A percentile compares a stretch with the other conserved stretches of the same genome.
Conservation (phyloP, 2,797 vertebrate genomes). For the Sphaeramia orbicularis region DNA sequence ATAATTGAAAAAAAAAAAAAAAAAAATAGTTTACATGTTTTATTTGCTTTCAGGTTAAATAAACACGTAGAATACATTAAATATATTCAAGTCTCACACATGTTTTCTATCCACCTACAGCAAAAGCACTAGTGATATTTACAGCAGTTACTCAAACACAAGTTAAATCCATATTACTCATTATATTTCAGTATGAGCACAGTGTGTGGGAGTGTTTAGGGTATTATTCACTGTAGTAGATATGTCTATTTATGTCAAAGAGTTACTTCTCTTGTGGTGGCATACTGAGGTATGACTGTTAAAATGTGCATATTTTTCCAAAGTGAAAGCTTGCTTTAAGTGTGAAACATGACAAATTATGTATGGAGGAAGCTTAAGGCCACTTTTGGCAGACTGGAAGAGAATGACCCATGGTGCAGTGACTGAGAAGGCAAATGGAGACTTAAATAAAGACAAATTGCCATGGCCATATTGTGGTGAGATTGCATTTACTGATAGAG, state of each 20-base stretch:
- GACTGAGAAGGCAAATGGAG: constrained; percentile 72
- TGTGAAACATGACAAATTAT: constrained; percentile 75
- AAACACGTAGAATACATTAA: not conserved
- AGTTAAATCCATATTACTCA: too few relatives aligned
- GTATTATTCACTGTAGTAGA: too few relatives aligned
- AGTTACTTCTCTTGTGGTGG: constrained; percentile 18
- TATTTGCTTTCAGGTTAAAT: constrained; percentile 22
- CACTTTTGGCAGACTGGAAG: constrained; percentile 58
- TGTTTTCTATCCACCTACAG: too few relatives aligned
- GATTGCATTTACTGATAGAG: constrained; percentile 83
- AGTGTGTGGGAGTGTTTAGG: too few relatives aligned
- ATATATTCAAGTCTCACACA: too few relatives aligned
- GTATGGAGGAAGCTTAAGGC: constrained; percentile 67
- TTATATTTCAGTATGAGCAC: too few relatives aligned
- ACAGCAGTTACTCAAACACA: too few relatives aligned
- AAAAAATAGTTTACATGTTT: too few relatives aligned
- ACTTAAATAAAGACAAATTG: constrained; percentile 86
- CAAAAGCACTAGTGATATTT: too few relatives aligned
- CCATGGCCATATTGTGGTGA: constrained; percentile 69
- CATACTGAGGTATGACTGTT: constrained; percentile 27
- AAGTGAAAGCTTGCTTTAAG: constrained; percentile 41
- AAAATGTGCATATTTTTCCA: constrained; percentile 38
- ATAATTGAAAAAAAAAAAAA: not conserved
- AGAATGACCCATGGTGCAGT: constrained; percentile 69
- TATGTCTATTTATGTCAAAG: constrained; percentile 11